Conservation (phyloP, 30 jellyfish, hydroid and myxozoan genomes). For the Aurelia sp. region DNA sequence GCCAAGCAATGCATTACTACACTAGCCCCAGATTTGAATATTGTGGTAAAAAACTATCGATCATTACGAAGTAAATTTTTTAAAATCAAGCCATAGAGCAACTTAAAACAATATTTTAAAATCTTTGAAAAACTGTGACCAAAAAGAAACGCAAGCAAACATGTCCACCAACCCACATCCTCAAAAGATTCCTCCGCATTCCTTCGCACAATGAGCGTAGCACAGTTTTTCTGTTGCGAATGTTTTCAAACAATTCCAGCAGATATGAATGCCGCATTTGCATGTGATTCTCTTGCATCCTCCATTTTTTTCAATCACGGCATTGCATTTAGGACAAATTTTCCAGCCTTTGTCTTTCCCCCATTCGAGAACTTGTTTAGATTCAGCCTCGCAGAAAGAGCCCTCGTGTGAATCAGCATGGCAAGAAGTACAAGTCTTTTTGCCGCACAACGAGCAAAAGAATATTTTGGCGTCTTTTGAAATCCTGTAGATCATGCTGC, state of each 20-base stretch:
- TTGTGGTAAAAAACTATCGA: too few species aligned
- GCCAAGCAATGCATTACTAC: too few species aligned
- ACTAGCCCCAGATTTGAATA: too few species aligned
- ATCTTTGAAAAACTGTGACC: too few species aligned
- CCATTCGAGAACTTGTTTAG: constrained; percentile 41
- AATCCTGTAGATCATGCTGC: constrained; percentile 45
- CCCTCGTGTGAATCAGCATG: constrained; percentile 25
- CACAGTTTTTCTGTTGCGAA: constrained; percentile 13
- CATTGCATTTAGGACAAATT: constrained; percentile 56
- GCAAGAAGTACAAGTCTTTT: constrained; percentile 46
- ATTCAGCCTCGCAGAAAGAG: constrained; percentile 23
- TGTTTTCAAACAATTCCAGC: constrained; percentile 62
- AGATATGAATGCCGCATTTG: constrained; percentile 53
- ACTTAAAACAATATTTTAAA: too few species aligned
- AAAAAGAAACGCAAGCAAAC: too few species aligned
- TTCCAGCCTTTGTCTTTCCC: constrained; percentile 11
- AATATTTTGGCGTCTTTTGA: constrained; percentile 29
- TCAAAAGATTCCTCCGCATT: too few species aligned
- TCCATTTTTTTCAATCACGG: constrained; percentile 51
- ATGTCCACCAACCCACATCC: too few species aligned
- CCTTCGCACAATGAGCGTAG: constrained; percentile 18
- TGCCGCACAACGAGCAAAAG: constrained; percentile 37
- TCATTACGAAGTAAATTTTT: too few species aligned
- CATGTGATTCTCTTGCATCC: constrained; percentile 67
- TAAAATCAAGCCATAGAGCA: too few species aligned